Base-by-base conservation (phyloP, 2,113 vertebrate genomes). In the Cyanoramphus novaezelandiae region DNA sequence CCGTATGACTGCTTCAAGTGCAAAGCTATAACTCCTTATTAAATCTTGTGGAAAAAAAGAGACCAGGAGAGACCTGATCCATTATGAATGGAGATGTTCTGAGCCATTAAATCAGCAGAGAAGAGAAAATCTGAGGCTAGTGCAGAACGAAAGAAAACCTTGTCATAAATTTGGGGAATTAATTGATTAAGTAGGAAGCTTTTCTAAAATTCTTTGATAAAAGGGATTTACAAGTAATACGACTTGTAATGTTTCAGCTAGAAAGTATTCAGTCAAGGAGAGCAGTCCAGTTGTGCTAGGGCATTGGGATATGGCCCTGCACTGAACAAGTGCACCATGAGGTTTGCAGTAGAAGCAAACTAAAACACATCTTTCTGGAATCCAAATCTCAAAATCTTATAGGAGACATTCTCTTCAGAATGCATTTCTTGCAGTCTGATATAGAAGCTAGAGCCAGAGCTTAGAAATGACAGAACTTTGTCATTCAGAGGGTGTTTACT, bases 221-320 rank as follows among this genome's bases (percentile, higher is more conserved):
- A 74, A 69, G 20, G 17, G 27, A 82, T 8, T 47, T 46, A 21
- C 11, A 41, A 49, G 27, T 37, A 29, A 53, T 37, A 11, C 5
- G 13, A 77, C 29, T 69, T 49, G 12, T 17, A 53, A 35, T 53
- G 78, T 49, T 69, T 49, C 41, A 37, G 41, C 12, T 31, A 17
- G 33, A n/a, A 59, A 23, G 33, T 59, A n/a, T n/a, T 23, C 6
- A 4, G 4, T 33, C 23, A 23, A 64, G 39, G 27, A 24, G 14
- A 27, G 27, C 0, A 0, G 37, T 46, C 12, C 2, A 13, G 10
- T 24, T 23, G 17, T 44, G 18, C 49, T 37, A 17, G 5, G 18
- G n/a, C n/a, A 81, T 50, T 55, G 31, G 9, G 50, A 57, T 31
- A 20, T 39, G 50, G 11, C 25, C 23, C 19, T 83, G 57, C 33